A percentile compares a stretch with the other conserved stretches of the same genome.
Evolutionary conservation across 2,113 vertebrate species (phyloP).

Genomic region (Antennarius striatus): DNA sequence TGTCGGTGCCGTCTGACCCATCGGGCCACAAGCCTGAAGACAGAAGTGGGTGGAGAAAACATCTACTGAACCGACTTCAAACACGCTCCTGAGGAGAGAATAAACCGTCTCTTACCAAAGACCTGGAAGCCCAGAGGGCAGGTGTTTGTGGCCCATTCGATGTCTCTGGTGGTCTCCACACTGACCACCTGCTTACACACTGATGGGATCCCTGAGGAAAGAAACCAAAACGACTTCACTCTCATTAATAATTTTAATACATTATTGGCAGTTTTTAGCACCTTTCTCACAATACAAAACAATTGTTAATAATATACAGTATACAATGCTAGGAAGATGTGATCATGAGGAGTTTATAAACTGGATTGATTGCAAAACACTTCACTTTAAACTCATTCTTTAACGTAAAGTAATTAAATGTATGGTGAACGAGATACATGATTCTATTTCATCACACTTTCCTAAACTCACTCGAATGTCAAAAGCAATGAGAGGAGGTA

Average conservation of each 20-base stretch:
- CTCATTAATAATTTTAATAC: neutral
- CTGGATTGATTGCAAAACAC: too few relatives aligned
- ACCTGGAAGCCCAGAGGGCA: slow-evolving; percentile 96
- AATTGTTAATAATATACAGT: too few relatives aligned
- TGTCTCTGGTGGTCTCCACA: slow-evolving; percentile 92
- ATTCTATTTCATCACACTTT: neutral
- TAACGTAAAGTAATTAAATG: too few relatives aligned
- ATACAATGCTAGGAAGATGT: too few relatives aligned
- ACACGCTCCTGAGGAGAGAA: neutral
- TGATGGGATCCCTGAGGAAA: slow-evolving; percentile 89
- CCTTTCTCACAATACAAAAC: neutral
- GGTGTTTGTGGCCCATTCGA: slow-evolving; percentile 90
- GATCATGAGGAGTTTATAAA: too few relatives aligned
- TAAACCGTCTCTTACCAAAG: slow-evolving; percentile 83
- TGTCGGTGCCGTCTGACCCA: slow-evolving; percentile 95
- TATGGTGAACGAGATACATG: neutral
- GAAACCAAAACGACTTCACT: neutral
- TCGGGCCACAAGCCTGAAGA: slow-evolving; percentile 94
- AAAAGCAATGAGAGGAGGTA: neutral
- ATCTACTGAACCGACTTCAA: neutral
- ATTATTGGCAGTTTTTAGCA: neutral
- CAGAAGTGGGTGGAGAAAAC: neutral
- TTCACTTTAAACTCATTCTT: too few relatives aligned
- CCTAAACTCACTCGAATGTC: neutral
- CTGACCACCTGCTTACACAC: slow-evolving; percentile 97